phyloP scores from a whole-genome alignment of 2,888 invertebrate species.

The Acrocera orbiculus region DNA sequence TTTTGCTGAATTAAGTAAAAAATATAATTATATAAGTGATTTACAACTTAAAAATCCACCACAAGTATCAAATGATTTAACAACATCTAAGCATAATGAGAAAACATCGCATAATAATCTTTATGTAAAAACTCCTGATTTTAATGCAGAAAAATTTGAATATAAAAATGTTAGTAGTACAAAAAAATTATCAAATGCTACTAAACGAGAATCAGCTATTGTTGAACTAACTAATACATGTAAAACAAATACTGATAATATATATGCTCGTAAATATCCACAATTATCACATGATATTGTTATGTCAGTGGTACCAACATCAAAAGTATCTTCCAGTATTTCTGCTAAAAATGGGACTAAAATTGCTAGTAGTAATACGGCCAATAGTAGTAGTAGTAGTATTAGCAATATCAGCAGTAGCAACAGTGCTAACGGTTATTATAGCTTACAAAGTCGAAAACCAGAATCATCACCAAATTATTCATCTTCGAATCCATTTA shows the following conservation, averaged over 20 bases:
- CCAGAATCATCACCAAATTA: too few species aligned
- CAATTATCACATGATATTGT: conserved; percentile 12
- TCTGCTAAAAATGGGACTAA: too few species aligned
- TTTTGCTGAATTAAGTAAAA: conserved; percentile 14
- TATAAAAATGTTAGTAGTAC: conserved; percentile 4
- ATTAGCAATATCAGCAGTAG: too few species aligned
- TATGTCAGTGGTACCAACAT: conserved; percentile 10
- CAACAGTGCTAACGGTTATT: too few species aligned
- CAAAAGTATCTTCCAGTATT: background rate
- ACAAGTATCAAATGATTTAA: background rate
- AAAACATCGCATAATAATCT: conserved; percentile 8
- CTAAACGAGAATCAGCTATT: background rate
- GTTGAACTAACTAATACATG: background rate
- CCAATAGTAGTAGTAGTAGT: too few species aligned
- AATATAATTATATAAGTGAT: conserved; percentile 15
- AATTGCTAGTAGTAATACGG: background rate
- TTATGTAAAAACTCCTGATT: conserved; percentile 13
- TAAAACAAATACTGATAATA: background rate
- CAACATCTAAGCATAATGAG: background rate
- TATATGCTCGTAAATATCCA: conserved; percentile 7
- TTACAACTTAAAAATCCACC: conserved; percentile 14
- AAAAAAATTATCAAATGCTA: background rate
- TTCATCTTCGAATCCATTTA: too few species aligned
- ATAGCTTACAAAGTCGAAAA: too few species aligned
- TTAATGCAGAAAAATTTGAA: conserved; percentile 10